Evolutionary conservation across 2,888 invertebrate species (phyloP).

Genomic region (Ecdyonurus torrentis): DNA sequence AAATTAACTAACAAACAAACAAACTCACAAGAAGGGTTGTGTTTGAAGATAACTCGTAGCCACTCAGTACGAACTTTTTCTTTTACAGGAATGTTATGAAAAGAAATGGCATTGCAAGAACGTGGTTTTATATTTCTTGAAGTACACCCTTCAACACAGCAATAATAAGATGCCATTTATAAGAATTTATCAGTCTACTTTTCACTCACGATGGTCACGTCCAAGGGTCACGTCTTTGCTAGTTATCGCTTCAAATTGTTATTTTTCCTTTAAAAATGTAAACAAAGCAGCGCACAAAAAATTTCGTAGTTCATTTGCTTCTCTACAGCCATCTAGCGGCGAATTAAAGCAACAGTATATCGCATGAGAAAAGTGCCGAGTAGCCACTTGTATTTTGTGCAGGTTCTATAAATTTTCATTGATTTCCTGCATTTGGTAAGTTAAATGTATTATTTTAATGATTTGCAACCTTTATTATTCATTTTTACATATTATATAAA

Average conservation of each 20-base stretch:
- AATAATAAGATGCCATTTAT: too few relatives aligned
- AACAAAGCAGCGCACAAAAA: background rate
- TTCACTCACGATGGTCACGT: too few relatives aligned
- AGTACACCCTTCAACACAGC: too few relatives aligned
- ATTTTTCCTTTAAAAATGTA: too few relatives aligned
- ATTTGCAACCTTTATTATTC: too few relatives aligned
- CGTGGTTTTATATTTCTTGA: too few relatives aligned
- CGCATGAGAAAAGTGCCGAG: slow-evolving; percentile 1
- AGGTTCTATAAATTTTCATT: background rate
- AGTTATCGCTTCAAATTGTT: too few relatives aligned
- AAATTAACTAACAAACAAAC: too few relatives aligned
- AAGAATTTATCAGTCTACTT: too few relatives aligned
- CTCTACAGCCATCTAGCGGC: background rate
- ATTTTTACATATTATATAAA: too few relatives aligned
- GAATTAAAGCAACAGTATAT: background rate
- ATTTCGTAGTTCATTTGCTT: background rate
- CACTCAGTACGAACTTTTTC: background rate
- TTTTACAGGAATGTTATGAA: background rate
- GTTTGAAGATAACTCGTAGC: background rate
- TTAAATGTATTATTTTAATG: too few relatives aligned
- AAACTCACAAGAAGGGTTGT: background rate
- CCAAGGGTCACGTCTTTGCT: too few relatives aligned
- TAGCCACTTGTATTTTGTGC: slow-evolving; percentile 1
- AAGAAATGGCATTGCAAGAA: background rate
- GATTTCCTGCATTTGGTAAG: background rate